Percentiles rank a stretch among this genome's conserved stretches.
phyloP scores from a whole-genome alignment of 2,113 vertebrate genomes.

The Murina feae region DNA sequence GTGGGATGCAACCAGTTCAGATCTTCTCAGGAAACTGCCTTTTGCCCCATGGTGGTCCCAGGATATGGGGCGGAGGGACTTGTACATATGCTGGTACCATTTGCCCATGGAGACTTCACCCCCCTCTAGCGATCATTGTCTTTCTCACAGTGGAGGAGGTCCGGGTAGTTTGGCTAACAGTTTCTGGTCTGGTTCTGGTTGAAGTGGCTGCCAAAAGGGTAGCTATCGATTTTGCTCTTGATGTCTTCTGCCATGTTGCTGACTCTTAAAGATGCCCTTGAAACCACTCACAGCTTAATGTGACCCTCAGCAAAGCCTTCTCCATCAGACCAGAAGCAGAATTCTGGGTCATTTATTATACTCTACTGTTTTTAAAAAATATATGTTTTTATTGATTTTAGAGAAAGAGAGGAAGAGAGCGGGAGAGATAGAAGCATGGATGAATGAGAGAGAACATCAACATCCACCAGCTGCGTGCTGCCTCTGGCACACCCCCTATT shows the following conservation, averaged over 20 bases:
- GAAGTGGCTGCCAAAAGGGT: neutral
- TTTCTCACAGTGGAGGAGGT: neutral
- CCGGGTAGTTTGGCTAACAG: neutral
- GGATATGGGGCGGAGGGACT: neutral
- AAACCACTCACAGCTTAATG: neutral
- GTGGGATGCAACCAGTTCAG: neutral
- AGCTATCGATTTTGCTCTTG: neutral
- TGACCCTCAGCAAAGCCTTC: neutral
- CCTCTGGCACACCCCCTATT: too few relatives aligned
- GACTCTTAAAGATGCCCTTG: neutral
- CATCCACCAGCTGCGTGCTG: too few relatives aligned
- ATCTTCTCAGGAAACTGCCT: neutral
- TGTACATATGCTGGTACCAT: neutral
- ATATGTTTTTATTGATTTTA: too few relatives aligned
- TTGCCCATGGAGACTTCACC: neutral
- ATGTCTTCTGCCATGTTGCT: neutral
- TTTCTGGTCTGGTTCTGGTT: neutral
- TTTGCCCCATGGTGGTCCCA: neutral
- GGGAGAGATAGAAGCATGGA: too few relatives aligned
- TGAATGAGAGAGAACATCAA: too few relatives aligned
- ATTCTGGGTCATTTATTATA: neutral
- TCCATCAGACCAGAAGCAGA: neutral
- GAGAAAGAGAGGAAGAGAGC: too few relatives aligned
- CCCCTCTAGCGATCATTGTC: neutral
- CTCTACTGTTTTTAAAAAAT: neutral